Percentiles rank a stretch among this genome's conserved stretches.
phyloP scores from a whole-genome alignment of 1,140 invertebrate species.

The Drosophila repleta region DNA sequence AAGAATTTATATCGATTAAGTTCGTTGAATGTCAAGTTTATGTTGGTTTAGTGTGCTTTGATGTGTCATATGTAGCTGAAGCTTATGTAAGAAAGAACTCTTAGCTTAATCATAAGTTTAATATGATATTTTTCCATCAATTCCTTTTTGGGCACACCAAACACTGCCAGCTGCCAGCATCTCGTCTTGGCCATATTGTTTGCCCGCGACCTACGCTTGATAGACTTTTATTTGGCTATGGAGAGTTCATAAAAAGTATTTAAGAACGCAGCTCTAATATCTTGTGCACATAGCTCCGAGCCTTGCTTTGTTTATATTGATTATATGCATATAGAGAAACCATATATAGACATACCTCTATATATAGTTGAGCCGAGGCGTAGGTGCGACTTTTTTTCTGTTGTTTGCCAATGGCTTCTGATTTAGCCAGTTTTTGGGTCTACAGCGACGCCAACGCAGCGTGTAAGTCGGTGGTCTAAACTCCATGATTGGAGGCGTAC shows the following conservation, averaged over 20 bases:
- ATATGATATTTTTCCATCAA: neutral
- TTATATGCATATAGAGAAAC: constrained; percentile 38
- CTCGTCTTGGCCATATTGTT: constrained; percentile 18
- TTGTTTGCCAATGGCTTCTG: constrained; percentile 63
- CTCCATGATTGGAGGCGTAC: constrained; percentile 53
- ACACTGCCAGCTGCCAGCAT: neutral
- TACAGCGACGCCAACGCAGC: constrained; percentile 40
- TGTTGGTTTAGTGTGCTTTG: too few relatives aligned
- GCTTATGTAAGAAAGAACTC: too few relatives aligned
- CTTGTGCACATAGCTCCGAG: constrained; percentile 41
- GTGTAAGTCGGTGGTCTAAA: constrained; percentile 40
- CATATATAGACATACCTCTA: neutral
- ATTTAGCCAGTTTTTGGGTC: neutral
- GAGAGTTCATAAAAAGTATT: constrained; percentile 73
- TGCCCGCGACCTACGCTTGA: constrained; percentile 15
- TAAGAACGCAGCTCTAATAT: constrained; percentile 63
- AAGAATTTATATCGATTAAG: too few relatives aligned
- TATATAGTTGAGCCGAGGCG: constrained; percentile 5
- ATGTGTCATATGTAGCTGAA: too few relatives aligned
- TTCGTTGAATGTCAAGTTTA: too few relatives aligned
- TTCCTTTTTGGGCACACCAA: neutral
- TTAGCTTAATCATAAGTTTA: too few relatives aligned
- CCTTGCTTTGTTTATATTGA: constrained; percentile 53
- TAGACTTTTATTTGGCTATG: constrained; percentile 56
- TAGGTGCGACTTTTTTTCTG: constrained; percentile 50